These are phyloP conservation scores for Cosmorhoe ocellata DNA, from an alignment of 2,888 invertebrate genomes.

Conservation along the genomic window DNA sequence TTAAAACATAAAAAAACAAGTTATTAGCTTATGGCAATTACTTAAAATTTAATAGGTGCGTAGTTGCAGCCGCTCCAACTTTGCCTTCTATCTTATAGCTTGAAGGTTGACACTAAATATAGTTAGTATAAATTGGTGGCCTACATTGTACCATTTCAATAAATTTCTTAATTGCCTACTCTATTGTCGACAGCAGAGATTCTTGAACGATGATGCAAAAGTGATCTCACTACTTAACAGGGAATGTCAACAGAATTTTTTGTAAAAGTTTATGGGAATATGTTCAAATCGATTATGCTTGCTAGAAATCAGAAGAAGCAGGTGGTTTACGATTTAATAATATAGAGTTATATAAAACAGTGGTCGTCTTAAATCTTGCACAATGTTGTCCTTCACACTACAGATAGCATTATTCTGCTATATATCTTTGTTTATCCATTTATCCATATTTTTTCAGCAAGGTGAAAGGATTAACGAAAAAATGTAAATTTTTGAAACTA, in stretches of 20 bases:
- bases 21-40: no score
- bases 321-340: no score
- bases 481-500: no score
- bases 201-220: slow-evolving; percentile 72
- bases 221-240: slow-evolving; percentile 61
- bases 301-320: not conserved
- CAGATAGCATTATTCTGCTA: no score
- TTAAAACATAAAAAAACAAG: no score
- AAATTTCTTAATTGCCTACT: slow-evolving; percentile 75
- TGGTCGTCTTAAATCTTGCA: no score
- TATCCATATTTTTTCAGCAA: no score
- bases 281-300: slow-evolving; percentile 1
- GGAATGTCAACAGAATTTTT: slow-evolving; percentile 49
- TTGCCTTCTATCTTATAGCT: slow-evolving; percentile 24
- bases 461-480: no score
- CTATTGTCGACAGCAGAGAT: slow-evolving; percentile 61
- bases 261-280: slow-evolving; percentile 1
- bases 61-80: slow-evolving; percentile 16
- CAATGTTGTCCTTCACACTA: no score
- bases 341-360: no score
- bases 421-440: no score
- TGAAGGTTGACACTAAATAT: slow-evolving; percentile 61
- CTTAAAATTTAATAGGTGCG: no score
- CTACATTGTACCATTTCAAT: slow-evolving; percentile 71
- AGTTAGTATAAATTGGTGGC: slow-evolving; percentile 71